Base-by-base conservation (phyloP, 2,888 invertebrate species). In the Gerris lacustris region DNA sequence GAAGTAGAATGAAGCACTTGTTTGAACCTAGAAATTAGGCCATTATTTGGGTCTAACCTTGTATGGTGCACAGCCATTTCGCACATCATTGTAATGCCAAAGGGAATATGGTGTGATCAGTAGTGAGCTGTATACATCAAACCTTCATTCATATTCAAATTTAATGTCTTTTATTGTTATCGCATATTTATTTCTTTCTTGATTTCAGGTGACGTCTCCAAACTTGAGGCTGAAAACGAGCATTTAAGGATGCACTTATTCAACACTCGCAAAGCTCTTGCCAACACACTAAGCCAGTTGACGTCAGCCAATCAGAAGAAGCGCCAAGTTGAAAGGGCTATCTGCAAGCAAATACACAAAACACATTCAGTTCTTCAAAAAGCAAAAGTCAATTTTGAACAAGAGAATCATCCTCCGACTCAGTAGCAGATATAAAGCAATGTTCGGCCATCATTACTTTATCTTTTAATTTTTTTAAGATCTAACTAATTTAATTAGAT, bases 251-350 rank as follows among this genome's bases (percentile, higher is more conserved):
- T 86, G 75, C 87, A 89, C 80, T 80, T 92, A 74, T 83, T 86
- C 73, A 85, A 88, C 79, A 89, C 89, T 17, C 87, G 87, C 77
- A 85, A 87, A 72, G 88, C 90, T 45, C 83, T 93, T 72, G 90
- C 91, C 77, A 89, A 90, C 76, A 91, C 92, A 6, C 84, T 89
- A 75, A 84, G 86, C 71, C 89, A 91, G 79, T 82, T 93, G 68
- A 88, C 88, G 75, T 84, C 87, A 15, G 88, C 91, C 67, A 92
- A 92, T 80, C 86, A 89, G 80, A 86, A 88, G 76, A 93, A 92
- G 80, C 87, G 88, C 78, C 88, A 88, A 80, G 89, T 92, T 55
- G 92, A 93, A 79, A 88, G 89, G 77, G 90, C 91, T 66, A 91
- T 94, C 79, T 90, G 89, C 79, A 86, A 87, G 77, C 89, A 91